Conservation (phyloP, 2,888 invertebrate species). For the Cyaniris semiargus region DNA sequence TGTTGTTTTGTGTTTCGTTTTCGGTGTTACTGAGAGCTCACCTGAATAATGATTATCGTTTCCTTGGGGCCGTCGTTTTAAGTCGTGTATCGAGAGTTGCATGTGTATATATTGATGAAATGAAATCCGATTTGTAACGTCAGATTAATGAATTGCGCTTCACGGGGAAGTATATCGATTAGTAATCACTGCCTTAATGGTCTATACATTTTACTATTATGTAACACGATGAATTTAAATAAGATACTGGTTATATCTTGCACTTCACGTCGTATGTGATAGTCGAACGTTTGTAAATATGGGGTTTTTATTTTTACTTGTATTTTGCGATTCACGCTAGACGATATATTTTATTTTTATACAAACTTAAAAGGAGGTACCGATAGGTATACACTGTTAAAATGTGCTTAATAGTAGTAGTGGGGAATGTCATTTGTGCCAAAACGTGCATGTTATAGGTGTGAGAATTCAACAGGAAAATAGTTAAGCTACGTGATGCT, state of each 20-base stretch:
- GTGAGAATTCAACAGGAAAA: constrained; percentile 7
- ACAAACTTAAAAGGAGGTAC: constrained; percentile 4
- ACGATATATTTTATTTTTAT: constrained; percentile 30
- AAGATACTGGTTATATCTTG: constrained; percentile 28
- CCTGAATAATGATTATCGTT: constrained; percentile 79
- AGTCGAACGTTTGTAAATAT: constrained; percentile 25
- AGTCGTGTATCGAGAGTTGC: constrained; percentile 36
- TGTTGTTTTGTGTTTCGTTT: constrained; percentile 76
- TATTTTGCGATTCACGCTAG: constrained; percentile 27
- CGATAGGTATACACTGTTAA: constrained; percentile 11
- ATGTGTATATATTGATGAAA: constrained; percentile 36
- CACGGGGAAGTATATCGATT: constrained; percentile 32
- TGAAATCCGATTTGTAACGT: constrained; percentile 23
- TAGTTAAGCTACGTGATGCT: constrained; percentile 17
- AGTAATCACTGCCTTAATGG: constrained; percentile 42
- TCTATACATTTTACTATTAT: constrained; percentile 36
- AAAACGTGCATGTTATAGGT: constrained; percentile 21
- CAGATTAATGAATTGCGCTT: constrained; percentile 29
- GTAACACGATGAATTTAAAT: constrained; percentile 25
- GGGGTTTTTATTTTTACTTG: constrained; percentile 25
- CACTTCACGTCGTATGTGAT: constrained; percentile 29
- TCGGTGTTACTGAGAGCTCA: constrained; percentile 70
- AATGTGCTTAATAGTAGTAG: constrained; percentile 20
- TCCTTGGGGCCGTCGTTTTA: constrained; percentile 57
- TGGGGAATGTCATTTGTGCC: constrained; percentile 24